Evolutionary conservation across 2,113 vertebrate genomes (phyloP), one percentile per base, ranked within the genome.

Genomic region (Clarias batrachus): DNA sequence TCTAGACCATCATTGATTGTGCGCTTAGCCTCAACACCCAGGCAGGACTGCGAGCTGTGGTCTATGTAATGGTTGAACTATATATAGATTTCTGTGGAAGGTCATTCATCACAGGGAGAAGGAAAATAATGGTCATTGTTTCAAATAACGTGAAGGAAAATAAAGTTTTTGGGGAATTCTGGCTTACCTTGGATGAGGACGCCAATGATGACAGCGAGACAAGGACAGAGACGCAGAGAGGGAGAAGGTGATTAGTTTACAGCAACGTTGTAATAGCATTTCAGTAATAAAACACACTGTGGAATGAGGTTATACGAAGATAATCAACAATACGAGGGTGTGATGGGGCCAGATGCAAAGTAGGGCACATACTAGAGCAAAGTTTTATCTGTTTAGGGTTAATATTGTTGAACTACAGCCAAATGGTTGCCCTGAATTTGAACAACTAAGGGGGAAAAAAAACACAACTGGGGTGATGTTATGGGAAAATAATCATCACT

Each of bases 171-270:
- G 52, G 14, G 81, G 37, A 63, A 78, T 76, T 85, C 25, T 80
- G 87, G 91, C 94, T 95, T 91, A 94, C 94, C 94, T 94, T 82
- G 86, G 41, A 56, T 1, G 23, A 74, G 33, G 59, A 1, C 16
- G 1, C 19, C 84, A 82, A 79, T 14, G 85, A 59, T 80, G 59
- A 71, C 81, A 71, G 10, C 16, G 84, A 52, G 60, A 86, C 16
- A 82, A 41, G 82, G 52, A 87, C 17, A 81, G 30, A 57, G 13
- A 30, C 48, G 30, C 30, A 17, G 54, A 83, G 33, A 70, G 71
- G 30, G 60, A 85, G 52, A 84, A 12, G 57, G 21, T 59, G 30
- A 25, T 88, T 59, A 85, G 41, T 85, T 54, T 82, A 76, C 59
- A 76, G 41, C 68, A 85, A 21, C 57, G 33, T 62, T n/a, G 63